A percentile compares a stretch with the other conserved stretches of the same genome.
These are phyloP conservation scores for Cerceris ruficornis DNA, from an alignment of 2,888 invertebrate genomes.

Conservation along the genomic window DNA sequence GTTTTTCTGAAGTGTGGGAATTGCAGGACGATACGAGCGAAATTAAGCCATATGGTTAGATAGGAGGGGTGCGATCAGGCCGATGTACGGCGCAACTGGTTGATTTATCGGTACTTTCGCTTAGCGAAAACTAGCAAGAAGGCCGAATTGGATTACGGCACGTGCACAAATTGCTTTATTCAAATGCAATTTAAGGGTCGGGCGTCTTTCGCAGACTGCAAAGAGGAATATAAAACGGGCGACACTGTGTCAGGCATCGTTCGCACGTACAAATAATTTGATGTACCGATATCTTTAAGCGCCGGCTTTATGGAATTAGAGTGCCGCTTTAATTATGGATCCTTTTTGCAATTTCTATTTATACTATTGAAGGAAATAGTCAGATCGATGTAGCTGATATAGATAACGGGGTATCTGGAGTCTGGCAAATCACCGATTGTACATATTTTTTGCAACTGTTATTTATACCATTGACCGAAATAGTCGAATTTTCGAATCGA, in stretches of 20 bases:
- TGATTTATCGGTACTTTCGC: constrained; percentile 80
- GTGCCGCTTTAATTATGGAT: not conserved
- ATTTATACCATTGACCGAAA: no score
- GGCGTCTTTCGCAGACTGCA: constrained; percentile 58
- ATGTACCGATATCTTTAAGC: constrained; percentile 5
- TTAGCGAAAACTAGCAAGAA: constrained; percentile 75
- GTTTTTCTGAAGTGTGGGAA: constrained; percentile 23
- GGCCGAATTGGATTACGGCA: constrained; percentile 77
- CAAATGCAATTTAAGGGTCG: constrained; percentile 76
- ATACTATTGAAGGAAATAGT: no score
- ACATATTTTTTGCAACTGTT: no score
- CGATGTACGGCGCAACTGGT: constrained; percentile 78
- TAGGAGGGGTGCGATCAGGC: constrained; percentile 78
- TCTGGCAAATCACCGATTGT: no score
- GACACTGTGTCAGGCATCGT: constrained; percentile 22
- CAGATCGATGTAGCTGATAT: no score
- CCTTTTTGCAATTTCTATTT: no score
- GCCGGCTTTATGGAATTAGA: not conserved
- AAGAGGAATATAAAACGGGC: constrained; percentile 56
- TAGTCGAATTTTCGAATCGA: no score
- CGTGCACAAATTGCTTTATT: constrained; percentile 80
- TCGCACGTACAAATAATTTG: constrained; percentile 33
- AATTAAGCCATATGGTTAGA: constrained; percentile 81
- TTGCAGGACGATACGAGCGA: constrained; percentile 59
- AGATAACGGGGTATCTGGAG: no score